Evolutionary conservation across 2,888 invertebrate species (phyloP).

Genomic region (Stegana nigrithorax): DNA sequence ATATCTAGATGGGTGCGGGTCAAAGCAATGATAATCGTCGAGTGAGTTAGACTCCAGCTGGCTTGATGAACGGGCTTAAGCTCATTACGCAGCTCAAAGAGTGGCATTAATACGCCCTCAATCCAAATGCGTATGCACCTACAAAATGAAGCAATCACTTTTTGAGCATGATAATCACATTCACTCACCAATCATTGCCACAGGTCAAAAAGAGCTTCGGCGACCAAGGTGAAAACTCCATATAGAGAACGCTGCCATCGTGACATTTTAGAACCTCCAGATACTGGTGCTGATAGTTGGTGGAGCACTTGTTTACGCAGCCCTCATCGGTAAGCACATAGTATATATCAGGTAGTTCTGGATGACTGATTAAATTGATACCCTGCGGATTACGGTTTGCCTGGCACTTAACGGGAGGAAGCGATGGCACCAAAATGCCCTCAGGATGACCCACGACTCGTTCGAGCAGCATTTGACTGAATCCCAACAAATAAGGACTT

Average conservation of each 20-base stretch:
- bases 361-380: slow-evolving; percentile 75
- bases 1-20: slow-evolving; percentile 77
- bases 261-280: slow-evolving; percentile 80
- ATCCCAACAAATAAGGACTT: slow-evolving; percentile 73
- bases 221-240: slow-evolving; percentile 81
- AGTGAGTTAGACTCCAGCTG: slow-evolving; percentile 80
- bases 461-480: slow-evolving; percentile 76
- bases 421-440: slow-evolving; percentile 67
- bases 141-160: neutral
- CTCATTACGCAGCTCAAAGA: slow-evolving; percentile 71
- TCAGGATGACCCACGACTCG: slow-evolving; percentile 77
- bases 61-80: slow-evolving; percentile 72
- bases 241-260: slow-evolving; percentile 79
- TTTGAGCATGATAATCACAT: neutral
- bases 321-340: slow-evolving; percentile 89
- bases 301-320: slow-evolving; percentile 83
- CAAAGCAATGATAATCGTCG: slow-evolving; percentile 78
- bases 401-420: slow-evolving; percentile 50
- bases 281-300: slow-evolving; percentile 83
- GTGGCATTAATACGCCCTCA: slow-evolving; percentile 75
- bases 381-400: slow-evolving; percentile 75
- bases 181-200: slow-evolving; percentile 77
- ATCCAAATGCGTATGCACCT: slow-evolving; percentile 80
- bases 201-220: slow-evolving; percentile 78
- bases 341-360: slow-evolving; percentile 75